Base-by-base conservation (phyloP, 2,888 invertebrate genomes). In the Elmis aenea region DNA sequence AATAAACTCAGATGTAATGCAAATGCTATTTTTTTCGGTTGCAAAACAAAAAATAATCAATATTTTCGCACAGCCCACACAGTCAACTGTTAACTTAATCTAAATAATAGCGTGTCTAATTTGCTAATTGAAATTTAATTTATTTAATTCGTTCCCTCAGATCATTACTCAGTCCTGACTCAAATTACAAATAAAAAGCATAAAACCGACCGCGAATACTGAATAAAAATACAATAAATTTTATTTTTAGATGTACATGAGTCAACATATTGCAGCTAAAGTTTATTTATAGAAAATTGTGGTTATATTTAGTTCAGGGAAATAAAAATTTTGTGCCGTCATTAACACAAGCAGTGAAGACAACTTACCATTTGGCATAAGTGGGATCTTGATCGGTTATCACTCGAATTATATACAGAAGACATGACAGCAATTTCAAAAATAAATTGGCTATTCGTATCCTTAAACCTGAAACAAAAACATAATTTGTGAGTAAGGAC, bases 391-490 rank as follows among this genome's bases (percentile, higher is more conserved):
- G 80, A 74, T 95, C 94, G 61, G 86, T 83, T 66, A 89, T 79
- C 52, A 94, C 94, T 61, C 95, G 80, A 67, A 89, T 83, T 73
- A 95, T 90, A 72, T 97, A 97, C 67, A 97, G 80, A 68, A 93
- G 79, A 74, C 96, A 96, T 69, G 95, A 90, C 68, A 96, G 76
- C 59, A 96, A 76, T 75, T 97, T 97, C 78, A 96, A 90, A 74
- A 95, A 84, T 72, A 97, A 77, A 74, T 96, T 96, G 61, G 93
- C 94, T 69, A 95, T 88, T 66, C 97, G 88, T 74, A 97, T 95
- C 68, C 95, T 85, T 72, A 96, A 82, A 82, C 95, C 95, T 94
- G 79, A 42, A 79, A 80, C 58, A 66, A 69, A 57, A 51, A 42
- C 46, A 20, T 18, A 21, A 9, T 11, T 8, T 13, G 3, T 24